phyloP scores from a whole-genome alignment of 2,888 invertebrate species.

The Rhodophaea formosa region DNA sequence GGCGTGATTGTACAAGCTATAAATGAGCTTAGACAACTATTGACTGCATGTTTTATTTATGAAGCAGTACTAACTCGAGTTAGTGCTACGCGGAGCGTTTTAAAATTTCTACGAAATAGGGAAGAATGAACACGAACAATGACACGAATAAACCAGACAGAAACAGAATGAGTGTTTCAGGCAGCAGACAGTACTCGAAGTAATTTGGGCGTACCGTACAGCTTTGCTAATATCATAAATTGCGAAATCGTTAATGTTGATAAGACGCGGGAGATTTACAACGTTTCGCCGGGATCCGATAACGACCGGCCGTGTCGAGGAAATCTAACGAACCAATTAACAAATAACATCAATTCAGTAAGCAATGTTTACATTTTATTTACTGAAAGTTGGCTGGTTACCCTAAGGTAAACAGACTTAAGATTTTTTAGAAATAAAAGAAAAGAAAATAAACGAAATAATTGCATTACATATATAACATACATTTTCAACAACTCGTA shows the following conservation, averaged over 20 bases:
- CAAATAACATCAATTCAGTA: neutral
- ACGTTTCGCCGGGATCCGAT: conserved; percentile 9
- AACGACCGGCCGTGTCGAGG: neutral
- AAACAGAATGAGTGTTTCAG: conserved; percentile 9
- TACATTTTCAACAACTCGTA: too few relatives aligned
- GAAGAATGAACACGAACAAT: too few relatives aligned
- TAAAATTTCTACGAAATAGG: neutral
- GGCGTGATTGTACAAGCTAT: conserved; percentile 19
- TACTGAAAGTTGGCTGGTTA: too few relatives aligned
- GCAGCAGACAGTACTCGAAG: neutral
- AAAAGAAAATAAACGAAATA: too few relatives aligned
- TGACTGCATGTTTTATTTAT: neutral
- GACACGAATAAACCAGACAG: neutral
- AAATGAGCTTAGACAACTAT: conserved; percentile 23
- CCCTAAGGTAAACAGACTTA: too few relatives aligned
- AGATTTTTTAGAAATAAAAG: too few relatives aligned
- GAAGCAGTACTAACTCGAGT: too few relatives aligned
- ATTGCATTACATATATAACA: too few relatives aligned
- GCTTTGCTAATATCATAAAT: conserved; percentile 15
- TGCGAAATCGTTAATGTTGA: conserved; percentile 13
- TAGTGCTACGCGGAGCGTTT: neutral
- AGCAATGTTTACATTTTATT: neutral
- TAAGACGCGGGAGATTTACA: conserved; percentile 1
- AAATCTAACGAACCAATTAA: conserved; percentile 6
- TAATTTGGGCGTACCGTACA: neutral